Evolutionary conservation across 2,888 invertebrate genomes (phyloP).

Genomic region (Ectemnius cavifrons): DNA sequence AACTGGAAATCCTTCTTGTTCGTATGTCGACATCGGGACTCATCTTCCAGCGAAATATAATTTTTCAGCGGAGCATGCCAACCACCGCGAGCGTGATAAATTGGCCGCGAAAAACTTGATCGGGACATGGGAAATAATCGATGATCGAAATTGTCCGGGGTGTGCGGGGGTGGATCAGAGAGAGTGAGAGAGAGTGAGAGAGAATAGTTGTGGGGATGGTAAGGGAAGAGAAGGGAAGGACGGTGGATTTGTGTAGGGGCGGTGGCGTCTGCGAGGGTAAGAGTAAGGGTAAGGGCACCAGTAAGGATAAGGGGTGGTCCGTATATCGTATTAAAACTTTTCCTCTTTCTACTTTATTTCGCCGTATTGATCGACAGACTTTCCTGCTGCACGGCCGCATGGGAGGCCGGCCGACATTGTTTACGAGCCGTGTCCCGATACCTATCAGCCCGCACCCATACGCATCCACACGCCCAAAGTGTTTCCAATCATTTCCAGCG

Average conservation of each 20-base stretch:
- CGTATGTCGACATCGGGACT: too few relatives aligned
- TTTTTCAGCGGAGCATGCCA: too few relatives aligned
- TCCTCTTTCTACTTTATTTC: conserved; percentile 42
- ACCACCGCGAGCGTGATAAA: too few relatives aligned
- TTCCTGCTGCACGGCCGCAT: conserved; percentile 29
- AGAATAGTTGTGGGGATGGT: not conserved
- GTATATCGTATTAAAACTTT: conserved; percentile 51
- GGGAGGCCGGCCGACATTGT: conserved; percentile 32
- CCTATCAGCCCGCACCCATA: not conserved
- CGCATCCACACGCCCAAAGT: not conserved
- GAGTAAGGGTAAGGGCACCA: not conserved
- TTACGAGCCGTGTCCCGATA: conserved; percentile 25
- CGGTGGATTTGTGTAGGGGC: too few relatives aligned
- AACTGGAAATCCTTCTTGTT: too few relatives aligned
- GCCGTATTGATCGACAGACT: conserved; percentile 47
- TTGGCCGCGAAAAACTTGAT: not conserved
- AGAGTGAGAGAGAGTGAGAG: conserved; percentile 20
- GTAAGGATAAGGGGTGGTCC: conserved; percentile 11
- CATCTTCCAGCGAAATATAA: too few relatives aligned
- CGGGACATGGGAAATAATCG: not conserved
- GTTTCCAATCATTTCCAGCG: too few relatives aligned
- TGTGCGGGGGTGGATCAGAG: not conserved
- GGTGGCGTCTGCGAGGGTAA: conserved; percentile 14
- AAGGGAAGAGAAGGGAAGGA: too few relatives aligned
- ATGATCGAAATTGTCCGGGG: conserved; percentile 2